A percentile compares a stretch with the other conserved stretches of the same genome.
Conservation (phyloP, 2,888 invertebrate genomes). For the Cremastobaeus sp. region DNA sequence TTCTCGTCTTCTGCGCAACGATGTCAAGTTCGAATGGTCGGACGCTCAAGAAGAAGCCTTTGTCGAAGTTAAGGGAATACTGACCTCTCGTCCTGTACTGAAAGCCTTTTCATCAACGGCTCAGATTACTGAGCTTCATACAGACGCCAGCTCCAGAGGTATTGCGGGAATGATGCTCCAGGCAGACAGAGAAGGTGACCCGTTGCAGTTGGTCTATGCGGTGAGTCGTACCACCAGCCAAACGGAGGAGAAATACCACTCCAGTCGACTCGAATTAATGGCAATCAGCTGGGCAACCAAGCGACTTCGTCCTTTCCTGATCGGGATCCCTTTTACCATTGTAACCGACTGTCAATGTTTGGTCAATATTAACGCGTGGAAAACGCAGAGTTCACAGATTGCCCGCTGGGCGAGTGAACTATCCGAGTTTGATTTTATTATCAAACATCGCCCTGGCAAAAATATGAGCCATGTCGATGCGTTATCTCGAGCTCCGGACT, state of each 20-base stretch:
- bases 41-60: neutral
- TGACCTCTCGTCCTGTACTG: neutral
- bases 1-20: neutral
- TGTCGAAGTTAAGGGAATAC: neutral
- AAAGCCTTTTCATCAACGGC: neutral
- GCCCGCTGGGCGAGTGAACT: constrained; percentile 55
- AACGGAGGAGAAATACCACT: constrained; percentile 43
- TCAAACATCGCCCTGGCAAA: constrained; percentile 42
- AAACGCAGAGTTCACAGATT: constrained; percentile 58
- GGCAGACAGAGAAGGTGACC: neutral
- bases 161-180: constrained; percentile 1
- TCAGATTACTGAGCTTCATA: neutral
- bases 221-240: neutral
- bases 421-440: constrained; percentile 54
- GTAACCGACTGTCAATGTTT: constrained; percentile 64
- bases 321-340: constrained; percentile 56
- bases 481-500: constrained; percentile 59
- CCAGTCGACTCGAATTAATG: constrained; percentile 63
- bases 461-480: constrained; percentile 63
- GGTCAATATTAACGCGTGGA: constrained; percentile 51
- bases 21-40: neutral
- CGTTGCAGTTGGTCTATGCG: neutral
- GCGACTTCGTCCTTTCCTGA: constrained; percentile 47
- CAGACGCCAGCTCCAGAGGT: neutral
- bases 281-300: constrained; percentile 18